Evolutionary conservation across 2,113 vertebrate genomes (phyloP), one percentile per base, ranked within the genome.

Genomic region (Sylvietta virens): DNA sequence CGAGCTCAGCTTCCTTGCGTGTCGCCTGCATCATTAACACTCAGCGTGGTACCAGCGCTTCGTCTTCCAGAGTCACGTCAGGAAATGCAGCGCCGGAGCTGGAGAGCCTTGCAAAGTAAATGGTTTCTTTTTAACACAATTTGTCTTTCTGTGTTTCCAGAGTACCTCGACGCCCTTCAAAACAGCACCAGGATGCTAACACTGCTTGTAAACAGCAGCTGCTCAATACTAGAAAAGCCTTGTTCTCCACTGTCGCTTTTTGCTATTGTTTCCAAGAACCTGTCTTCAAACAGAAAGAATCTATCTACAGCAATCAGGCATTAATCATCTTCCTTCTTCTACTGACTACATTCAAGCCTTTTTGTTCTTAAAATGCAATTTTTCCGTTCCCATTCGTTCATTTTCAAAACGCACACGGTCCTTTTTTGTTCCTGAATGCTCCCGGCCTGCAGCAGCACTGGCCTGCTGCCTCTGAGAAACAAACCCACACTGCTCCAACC

Each of bases 31-130:
- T 57, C 67, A 23, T 11, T 30, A 77, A 61, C 21, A 4, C 91
- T 71, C 65, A 3, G 39, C 3, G 1, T 9, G 22, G 2, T 3
- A 22, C 54, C 69, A 31, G 76, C 2, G 0, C 67, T 30, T 70
- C 33, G 0, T 30, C 20, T 66, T 7, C 80, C 62, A 4, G 11
- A 58, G 61, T 17, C 51, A 6, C 3, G 0, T 6, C 44, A 48
- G 91, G 56, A 87, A 69, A 42, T 0, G 1, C 45, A 18, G 26
- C 10, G 0, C 48, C 0, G 0, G 27, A 15, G 3, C 53, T 23
- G 24, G 28, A 48, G 50, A 64, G 7, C 44, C 17, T 58, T 4
- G 11, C 26, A 47, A 15, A 0, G 0, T 0, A 31, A 78, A 62
- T 4, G 48, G 30, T 57, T 65, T 23, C 44, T 45, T 45, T 74